Evolutionary conservation across 1,140 invertebrate species (phyloP), one percentile per base, ranked within the genome.

Genomic region (Chionoecetes opilio): DNA sequence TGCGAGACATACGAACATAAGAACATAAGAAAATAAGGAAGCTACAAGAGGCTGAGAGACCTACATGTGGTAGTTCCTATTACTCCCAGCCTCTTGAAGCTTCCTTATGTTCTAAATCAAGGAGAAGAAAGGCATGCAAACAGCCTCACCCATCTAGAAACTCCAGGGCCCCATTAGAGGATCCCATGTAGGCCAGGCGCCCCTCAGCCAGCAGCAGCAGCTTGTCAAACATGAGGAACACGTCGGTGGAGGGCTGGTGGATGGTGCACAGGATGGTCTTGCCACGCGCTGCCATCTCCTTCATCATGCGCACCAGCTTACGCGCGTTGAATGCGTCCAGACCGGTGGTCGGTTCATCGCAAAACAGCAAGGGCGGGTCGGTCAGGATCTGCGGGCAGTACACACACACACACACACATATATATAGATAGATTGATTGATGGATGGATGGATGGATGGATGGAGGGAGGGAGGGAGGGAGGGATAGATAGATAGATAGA

Each of bases 181-280:
- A 96, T 35, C 99, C 99, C 96, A 98, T 98, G 97, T 98, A 99
- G 0, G 98, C 98, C 32, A 99, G 97, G 96, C 98, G 97, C 6
- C 99, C 99, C 92, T 98, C 98, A 93, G 98, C 97, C 92, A 99
- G 97, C 21, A 99, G 97, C 31, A 99, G 97, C 17, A 99, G 97
- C 96, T 98, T 97, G 94, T 99, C 98, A 97, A 99, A 99, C 91
- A 98, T 97, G 96, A 98, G 98, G 96, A 99, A 98, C 9, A 99
- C 97, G 94, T 98, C 98, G 5, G 98, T 99, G 11, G 98, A 98
- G 0, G 99, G 99, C 96, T 99, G 99, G 97, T 99, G 99, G 46
- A 99, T 98, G 0, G 98, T 98, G 96, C 98, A 98, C 32, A 99
- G 97, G 17, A 99, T 98, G 46, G 98, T 98, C 97, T 98, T 98